Conservation (phyloP, 2,797 vertebrate genomes). For the Lepus townsendii region DNA sequence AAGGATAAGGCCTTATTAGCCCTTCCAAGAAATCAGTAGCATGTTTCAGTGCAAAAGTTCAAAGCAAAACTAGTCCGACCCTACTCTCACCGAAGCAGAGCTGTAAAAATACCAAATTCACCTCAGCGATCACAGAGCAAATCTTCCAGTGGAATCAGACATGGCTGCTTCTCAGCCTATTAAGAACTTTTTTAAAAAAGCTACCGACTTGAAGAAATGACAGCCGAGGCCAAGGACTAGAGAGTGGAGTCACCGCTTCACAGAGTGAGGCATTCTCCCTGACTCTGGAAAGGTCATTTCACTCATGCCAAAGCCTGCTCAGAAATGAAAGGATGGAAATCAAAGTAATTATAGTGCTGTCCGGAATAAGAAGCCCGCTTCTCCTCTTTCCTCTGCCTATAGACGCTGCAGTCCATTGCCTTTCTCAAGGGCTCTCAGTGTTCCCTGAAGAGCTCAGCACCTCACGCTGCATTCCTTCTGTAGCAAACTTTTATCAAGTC, state of each 20-base stretch:
- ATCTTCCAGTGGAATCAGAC: not conserved
- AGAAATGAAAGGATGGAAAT: constrained; percentile 18
- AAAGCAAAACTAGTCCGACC: constrained; percentile 20
- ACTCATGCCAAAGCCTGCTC: constrained; percentile 46
- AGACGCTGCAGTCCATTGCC: not conserved
- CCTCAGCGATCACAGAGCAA: not conserved
- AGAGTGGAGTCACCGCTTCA: not conserved
- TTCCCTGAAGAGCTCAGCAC: not conserved
- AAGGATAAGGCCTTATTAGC: constrained; percentile 43
- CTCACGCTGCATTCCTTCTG: constrained; percentile 27
- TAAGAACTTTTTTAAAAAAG: not conserved
- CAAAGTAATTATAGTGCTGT: constrained; percentile 8
- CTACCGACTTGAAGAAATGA: constrained; percentile 29
- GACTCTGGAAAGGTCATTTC: constrained; percentile 18
- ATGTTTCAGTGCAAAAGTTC: not conserved
- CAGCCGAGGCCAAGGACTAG: not conserved
- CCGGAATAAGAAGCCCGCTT: not conserved
- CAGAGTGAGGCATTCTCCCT: not conserved
- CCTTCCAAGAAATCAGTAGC: constrained; percentile 58
- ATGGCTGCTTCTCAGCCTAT: not conserved
- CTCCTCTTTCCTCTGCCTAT: not conserved
- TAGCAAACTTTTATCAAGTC: not conserved
- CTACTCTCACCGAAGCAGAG: not conserved
- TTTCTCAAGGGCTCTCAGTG: not conserved
- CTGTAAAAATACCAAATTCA: not conserved